Evolutionary conservation across 2,888 invertebrate genomes (phyloP), one percentile per base, ranked within the genome.

Genomic region (Cantharis lateralis): DNA sequence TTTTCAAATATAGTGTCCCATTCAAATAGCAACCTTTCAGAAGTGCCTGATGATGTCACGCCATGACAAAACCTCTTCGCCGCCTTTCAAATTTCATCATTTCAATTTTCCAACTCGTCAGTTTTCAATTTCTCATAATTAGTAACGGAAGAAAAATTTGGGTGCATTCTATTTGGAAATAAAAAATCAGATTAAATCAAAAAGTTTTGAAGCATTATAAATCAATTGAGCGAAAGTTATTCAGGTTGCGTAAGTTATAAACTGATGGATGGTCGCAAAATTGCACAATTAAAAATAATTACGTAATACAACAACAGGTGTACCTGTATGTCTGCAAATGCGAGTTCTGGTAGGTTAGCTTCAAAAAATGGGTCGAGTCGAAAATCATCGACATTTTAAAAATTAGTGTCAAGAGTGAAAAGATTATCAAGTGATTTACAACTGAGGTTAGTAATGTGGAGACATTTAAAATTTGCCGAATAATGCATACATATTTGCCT

Each of bases 221-320:
- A 48, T 48, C 48, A 48, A 48, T 48, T n/a, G 48, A 48, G 48
- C 48, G 48, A 48, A 48, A 48, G 48, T 48, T 48, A 48, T 48
- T 48, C 48, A 48, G 48, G 48, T 48, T 48, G 48, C 48, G 48
- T 48, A 48, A 48, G 48, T 48, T 48, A 48, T 48, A 48, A 48
- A 48, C 48, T 48, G 48, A 48, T 48, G 62, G 68, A 71, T 68
- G 75, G 18, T 69, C 24, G 68, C 71, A 28, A 68, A 71, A 71
- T 72, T 76, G 68, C 75, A 71, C 63, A 75, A 75, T 63, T 68
- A 75, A 69, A 63, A 69, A 64, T 48, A 68, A 68, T 76, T 76
- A 72, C 63, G 68, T 28, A 76, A 76, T 68, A n/a, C 68, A 32
- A 62, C 69, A 76, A 72, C 75, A 76, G 75, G 75, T 76, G 75